A percentile compares a stretch with the other conserved stretches of the same genome.
Conservation (phyloP, 2,888 invertebrate genomes). For the Himalopsyche japonica region DNA sequence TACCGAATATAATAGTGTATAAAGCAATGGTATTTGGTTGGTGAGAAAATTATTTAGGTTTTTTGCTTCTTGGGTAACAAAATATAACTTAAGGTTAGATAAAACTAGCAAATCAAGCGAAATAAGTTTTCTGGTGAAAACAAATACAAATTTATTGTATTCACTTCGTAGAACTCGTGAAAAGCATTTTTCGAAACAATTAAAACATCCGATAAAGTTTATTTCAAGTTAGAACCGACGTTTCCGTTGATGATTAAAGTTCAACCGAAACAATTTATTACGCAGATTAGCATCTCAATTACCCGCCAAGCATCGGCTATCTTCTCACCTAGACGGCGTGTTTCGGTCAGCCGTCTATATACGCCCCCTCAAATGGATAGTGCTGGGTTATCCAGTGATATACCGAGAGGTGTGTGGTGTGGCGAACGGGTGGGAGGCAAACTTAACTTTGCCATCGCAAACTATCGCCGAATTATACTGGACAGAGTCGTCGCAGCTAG, state of each 20-base stretch:
- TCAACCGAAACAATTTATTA: constrained; percentile 30
- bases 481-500: constrained; percentile 16
- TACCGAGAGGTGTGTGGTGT: neutral
- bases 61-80: too few species aligned
- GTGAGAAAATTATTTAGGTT: too few species aligned
- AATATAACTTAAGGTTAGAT: too few species aligned
- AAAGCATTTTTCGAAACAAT: neutral
- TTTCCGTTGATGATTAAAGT: constrained; percentile 7
- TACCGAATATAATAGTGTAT: too few species aligned
- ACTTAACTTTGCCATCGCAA: constrained; percentile 23
- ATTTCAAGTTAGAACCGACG: neutral
- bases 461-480: constrained; percentile 19
- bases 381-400: neutral
- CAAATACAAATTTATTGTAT: neutral
- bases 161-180: neutral
- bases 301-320: constrained; percentile 3
- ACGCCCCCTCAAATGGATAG: neutral
- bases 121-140: neutral
- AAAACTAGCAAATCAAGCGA: too few species aligned
- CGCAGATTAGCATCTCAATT: constrained; percentile 26
- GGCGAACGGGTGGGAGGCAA: neutral
- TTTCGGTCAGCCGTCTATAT: neutral
- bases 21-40: too few species aligned
- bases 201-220: neutral
- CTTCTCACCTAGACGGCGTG: constrained; percentile 5